Conservation (phyloP, 2,113 vertebrate genomes). For the Platysteira castanea region DNA sequence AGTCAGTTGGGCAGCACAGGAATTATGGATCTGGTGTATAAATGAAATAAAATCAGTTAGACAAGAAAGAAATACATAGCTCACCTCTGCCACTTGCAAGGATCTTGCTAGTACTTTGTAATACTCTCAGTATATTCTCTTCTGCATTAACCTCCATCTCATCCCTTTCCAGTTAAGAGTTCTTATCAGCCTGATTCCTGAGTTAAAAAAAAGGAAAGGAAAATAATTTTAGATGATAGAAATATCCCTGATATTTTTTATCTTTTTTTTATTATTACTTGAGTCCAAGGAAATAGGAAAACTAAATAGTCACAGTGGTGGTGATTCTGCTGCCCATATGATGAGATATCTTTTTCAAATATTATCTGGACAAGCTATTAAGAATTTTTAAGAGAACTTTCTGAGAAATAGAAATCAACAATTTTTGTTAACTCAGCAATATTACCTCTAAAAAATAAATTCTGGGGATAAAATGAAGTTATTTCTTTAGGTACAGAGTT, state of each 20-base stretch:
- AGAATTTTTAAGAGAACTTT: neutral
- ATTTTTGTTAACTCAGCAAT: neutral
- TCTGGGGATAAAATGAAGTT: neutral
- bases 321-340: neutral
- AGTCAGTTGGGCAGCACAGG: neutral
- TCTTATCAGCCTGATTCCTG: neutral
- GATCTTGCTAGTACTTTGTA: neutral
- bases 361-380: neutral
- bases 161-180: neutral
- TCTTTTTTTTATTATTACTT: neutral
- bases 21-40: neutral
- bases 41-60: neutral
- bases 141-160: neutral
- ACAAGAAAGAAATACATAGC: neutral
- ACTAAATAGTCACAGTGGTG: neutral
- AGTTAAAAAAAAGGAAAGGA: neutral
- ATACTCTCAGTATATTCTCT: neutral
- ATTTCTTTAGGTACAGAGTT: neutral
- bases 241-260: neutral
- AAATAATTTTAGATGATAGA: neutral
- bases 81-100: neutral
- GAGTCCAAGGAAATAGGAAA: neutral
- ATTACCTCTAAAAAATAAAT: neutral
- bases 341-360: neutral
- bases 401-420: neutral